Evolutionary conservation across 2,797 vertebrate genomes (phyloP).

Genomic region (Percopsis omiscomaycus): DNA sequence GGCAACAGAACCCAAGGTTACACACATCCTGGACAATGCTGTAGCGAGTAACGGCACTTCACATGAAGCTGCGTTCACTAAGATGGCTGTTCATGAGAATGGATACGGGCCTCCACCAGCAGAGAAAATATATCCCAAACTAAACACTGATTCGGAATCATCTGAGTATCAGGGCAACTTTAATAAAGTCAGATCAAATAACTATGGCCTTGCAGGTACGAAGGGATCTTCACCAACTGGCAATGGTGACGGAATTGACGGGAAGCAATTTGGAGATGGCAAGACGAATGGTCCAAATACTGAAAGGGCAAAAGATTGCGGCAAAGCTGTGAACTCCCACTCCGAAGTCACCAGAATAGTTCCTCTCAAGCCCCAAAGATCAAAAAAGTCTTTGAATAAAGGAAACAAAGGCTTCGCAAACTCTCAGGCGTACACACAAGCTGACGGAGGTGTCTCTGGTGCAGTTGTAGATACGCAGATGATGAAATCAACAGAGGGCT

Average conservation of each 20-base stretch:
- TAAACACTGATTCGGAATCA: slow-evolving; percentile 32
- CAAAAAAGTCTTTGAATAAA: slow-evolving; percentile 78
- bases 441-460: slow-evolving; percentile 29
- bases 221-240: slow-evolving; percentile 34
- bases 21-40: slow-evolving; percentile 1
- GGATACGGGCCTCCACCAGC: slow-evolving; percentile 61
- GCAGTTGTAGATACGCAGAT: slow-evolving; percentile 39
- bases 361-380: slow-evolving; percentile 81
- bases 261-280: slow-evolving; percentile 30
- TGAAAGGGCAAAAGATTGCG: slow-evolving; percentile 45
- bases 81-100: slow-evolving; percentile 65
- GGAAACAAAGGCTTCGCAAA: slow-evolving; percentile 60
- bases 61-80: slow-evolving; percentile 29
- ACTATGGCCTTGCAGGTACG: slow-evolving; percentile 25
- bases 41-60: slow-evolving; percentile 42
- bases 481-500: slow-evolving; percentile 44
- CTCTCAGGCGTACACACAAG: slow-evolving; percentile 37
- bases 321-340: slow-evolving; percentile 46
- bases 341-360: slow-evolving; percentile 71
- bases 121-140: slow-evolving; percentile 35
- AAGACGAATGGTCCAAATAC: slow-evolving; percentile 51
- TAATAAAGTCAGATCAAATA: slow-evolving; percentile 34
- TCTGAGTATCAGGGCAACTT: slow-evolving; percentile 29
- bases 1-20: slow-evolving; percentile 6
- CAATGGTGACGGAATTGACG: slow-evolving; percentile 11